Evolutionary conservation across 2,797 vertebrate genomes (phyloP).

Genomic region (Lagorchestes hirsutus): DNA sequence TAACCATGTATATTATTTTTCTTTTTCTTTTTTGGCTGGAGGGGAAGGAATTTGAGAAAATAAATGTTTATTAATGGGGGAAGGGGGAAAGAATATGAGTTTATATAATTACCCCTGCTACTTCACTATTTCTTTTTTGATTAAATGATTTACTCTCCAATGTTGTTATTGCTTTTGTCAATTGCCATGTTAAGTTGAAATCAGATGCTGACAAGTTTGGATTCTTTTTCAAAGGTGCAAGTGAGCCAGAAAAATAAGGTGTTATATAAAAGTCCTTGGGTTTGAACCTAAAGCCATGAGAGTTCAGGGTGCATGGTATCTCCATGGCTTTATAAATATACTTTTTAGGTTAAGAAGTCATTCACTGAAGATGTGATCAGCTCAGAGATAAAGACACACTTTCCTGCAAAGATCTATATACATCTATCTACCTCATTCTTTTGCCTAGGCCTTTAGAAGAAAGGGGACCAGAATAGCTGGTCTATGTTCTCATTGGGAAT

Average conservation of each 20-base stretch:
- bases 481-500: slow-evolving; percentile 72
- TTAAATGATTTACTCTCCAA: not conserved
- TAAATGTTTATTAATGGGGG: not conserved
- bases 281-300: not conserved
- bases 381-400: slow-evolving; percentile 46
- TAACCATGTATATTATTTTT: not conserved
- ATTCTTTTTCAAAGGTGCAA: not conserved
- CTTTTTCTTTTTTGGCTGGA: not conserved
- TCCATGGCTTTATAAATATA: slow-evolving; percentile 45
- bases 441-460: slow-evolving; percentile 58
- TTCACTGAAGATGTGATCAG: slow-evolving; percentile 17
- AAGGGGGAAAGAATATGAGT: not conserved
- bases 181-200: not conserved
- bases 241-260: not conserved
- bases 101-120: not conserved
- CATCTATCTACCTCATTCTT: slow-evolving; percentile 40
- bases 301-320: not conserved
- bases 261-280: not conserved
- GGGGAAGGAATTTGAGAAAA: not conserved
- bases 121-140: not conserved
- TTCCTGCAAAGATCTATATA: slow-evolving; percentile 46
- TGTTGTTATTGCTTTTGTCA: not conserved
- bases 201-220: not conserved
- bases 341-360: slow-evolving; percentile 49
- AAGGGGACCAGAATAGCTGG: slow-evolving; percentile 64